phyloP scores from a whole-genome alignment of 1,140 invertebrate species.

The Bicyclus anynana region DNA sequence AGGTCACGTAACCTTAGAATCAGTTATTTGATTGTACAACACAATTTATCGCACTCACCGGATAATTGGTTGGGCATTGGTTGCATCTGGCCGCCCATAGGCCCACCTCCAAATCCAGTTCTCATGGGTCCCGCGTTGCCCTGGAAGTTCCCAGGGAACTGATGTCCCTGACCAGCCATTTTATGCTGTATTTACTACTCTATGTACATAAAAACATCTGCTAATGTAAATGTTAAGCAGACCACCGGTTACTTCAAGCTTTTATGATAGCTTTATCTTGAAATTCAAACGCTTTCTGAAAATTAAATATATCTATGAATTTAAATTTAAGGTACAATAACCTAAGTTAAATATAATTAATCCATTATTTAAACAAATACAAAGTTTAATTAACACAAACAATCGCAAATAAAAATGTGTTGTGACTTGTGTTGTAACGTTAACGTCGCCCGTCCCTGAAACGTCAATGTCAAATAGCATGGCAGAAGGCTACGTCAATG shows the following conservation, averaged over 20 bases:
- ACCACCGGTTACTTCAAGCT: background rate
- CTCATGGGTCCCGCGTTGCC: conserved; percentile 62
- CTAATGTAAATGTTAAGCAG: background rate
- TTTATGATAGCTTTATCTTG: background rate
- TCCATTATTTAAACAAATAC: too few relatives aligned
- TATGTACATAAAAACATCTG: background rate
- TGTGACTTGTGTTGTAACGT: too few relatives aligned
- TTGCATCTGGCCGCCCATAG: conserved; percentile 67
- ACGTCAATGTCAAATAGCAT: too few relatives aligned
- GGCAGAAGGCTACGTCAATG: too few relatives aligned
- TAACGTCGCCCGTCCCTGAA: too few relatives aligned
- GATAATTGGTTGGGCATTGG: conserved; percentile 66
- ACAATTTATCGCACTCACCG: conserved; percentile 35
- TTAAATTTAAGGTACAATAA: too few relatives aligned
- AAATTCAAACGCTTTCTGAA: too few relatives aligned
- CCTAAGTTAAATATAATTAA: too few relatives aligned
- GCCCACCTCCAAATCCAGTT: conserved; percentile 57
- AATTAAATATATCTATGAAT: too few relatives aligned
- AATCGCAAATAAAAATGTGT: too few relatives aligned
- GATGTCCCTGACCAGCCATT: conserved; percentile 73
- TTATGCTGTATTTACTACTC: background rate
- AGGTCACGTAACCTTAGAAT: too few relatives aligned
- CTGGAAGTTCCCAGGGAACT: conserved; percentile 71
- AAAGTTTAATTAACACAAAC: too few relatives aligned
- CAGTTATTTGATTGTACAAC: background rate